Conservation (phyloP, 2,888 invertebrate genomes). For the Hofmannophila pseudospretella region DNA sequence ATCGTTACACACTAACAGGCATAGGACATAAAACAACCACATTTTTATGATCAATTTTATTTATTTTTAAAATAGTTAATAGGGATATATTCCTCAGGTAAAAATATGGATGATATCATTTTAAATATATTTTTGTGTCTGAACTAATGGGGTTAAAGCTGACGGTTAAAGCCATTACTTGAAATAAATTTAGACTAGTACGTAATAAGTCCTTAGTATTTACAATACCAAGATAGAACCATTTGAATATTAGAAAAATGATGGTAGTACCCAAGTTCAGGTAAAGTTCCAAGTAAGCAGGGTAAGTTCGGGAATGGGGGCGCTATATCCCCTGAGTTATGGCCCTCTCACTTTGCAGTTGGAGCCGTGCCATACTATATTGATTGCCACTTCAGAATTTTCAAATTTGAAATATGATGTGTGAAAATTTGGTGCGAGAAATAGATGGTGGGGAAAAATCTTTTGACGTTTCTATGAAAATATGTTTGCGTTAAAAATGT, state of each 20-base stretch:
- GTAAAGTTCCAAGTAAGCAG: conserved; percentile 25
- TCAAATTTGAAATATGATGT: conserved; percentile 29
- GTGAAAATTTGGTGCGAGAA: conserved; percentile 13
- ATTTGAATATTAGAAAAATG: conserved; percentile 17
- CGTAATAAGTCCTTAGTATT: no score
- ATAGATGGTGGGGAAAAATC: conserved; percentile 6
- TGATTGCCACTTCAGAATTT: conserved; percentile 41
- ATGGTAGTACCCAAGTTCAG: conserved; percentile 13
- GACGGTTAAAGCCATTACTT: no score
- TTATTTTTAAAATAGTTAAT: no score
- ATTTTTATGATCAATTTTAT: no score
- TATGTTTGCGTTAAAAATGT: not conserved
- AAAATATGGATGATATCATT: no score
- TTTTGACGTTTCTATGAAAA: not conserved
- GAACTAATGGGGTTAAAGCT: no score
- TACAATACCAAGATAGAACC: not conserved
- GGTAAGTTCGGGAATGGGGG: conserved; percentile 6
- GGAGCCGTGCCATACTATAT: conserved; percentile 39
- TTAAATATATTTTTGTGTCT: no score
- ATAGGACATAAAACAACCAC: no score
- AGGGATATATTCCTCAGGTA: no score
- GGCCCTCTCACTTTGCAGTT: conserved; percentile 27
- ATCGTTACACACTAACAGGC: no score
- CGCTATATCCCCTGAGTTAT: conserved; percentile 32
- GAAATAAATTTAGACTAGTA: no score